These are phyloP conservation scores for Formicarius rufipectus DNA, from an alignment of 2,113 vertebrate species.

Conservation along the genomic window DNA sequence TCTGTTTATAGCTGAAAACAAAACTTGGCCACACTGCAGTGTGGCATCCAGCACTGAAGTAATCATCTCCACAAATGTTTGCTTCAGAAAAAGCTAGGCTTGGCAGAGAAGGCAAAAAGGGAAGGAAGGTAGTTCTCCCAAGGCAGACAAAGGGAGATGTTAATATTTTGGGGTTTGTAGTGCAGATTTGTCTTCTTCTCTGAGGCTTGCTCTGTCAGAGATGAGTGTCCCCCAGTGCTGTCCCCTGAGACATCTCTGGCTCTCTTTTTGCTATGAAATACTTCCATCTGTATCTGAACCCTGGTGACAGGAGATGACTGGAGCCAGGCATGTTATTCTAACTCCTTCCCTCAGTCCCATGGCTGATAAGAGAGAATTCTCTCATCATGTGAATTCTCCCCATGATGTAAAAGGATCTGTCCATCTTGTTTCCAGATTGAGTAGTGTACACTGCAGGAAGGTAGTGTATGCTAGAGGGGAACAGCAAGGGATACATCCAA, in stretches of 20 bases:
- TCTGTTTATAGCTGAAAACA: background rate
- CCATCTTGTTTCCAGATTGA: background rate
- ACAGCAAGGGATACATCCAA: background rate
- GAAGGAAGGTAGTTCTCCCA: background rate
- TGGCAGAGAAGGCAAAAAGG: background rate
- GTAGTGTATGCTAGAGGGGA: background rate
- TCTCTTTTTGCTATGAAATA: background rate
- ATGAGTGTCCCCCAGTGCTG: background rate
- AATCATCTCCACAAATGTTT: background rate
- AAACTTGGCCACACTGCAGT: background rate
- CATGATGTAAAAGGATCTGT: background rate
- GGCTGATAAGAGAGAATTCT: background rate
- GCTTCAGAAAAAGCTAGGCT: background rate
- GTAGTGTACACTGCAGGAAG: background rate
- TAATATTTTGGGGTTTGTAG: background rate
- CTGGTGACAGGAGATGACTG: background rate
- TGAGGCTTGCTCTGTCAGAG: background rate
- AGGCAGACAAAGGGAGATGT: background rate
- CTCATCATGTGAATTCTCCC: background rate
- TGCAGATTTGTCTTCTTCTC: background rate
- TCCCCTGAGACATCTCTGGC: background rate
- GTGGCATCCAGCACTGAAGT: background rate
- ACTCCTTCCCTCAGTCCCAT: background rate
- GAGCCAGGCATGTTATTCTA: background rate
- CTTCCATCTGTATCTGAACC: background rate